Conservation (phyloP, 2,797 vertebrate genomes). For the Acanthurus leucopareius region DNA sequence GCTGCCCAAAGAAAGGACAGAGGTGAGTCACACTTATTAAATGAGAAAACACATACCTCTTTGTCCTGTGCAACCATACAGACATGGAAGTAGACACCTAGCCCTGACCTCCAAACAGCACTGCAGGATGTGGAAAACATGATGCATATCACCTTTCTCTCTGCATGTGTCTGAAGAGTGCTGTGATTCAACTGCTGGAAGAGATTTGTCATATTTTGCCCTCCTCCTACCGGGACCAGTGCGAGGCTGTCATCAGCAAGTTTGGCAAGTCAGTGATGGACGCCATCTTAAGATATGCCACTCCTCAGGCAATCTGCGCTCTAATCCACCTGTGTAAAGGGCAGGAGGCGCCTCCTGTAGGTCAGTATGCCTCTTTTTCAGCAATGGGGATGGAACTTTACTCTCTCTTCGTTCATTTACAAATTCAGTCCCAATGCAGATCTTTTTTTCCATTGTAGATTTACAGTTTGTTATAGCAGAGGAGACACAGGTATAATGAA, state of each 20-base stretch:
- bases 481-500: background rate
- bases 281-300: slow-evolving; percentile 70
- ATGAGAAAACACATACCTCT: background rate
- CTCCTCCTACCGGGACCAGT: slow-evolving; percentile 70
- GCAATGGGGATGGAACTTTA: background rate
- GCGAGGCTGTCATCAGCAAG: slow-evolving; percentile 82
- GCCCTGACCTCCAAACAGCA: slow-evolving; percentile 24
- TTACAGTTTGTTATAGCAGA: background rate
- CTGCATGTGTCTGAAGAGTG: slow-evolving; percentile 65
- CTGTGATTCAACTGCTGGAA: slow-evolving; percentile 74
- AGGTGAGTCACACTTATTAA: slow-evolving; percentile 66
- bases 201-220: slow-evolving; percentile 87
- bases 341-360: slow-evolving; percentile 43
- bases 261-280: slow-evolving; percentile 84
- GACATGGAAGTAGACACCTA: background rate
- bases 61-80: slow-evolving; percentile 1
- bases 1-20: slow-evolving; percentile 78
- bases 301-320: slow-evolving; percentile 87
- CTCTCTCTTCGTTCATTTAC: background rate
- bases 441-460: background rate
- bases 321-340: slow-evolving; percentile 83
- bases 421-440: background rate
- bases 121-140: background rate
- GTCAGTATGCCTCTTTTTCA: slow-evolving; percentile 57
- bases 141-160: background rate